A percentile compares a stretch with the other conserved stretches of the same genome.
These are phyloP conservation scores for Aurelia sp. DNA, from an alignment of 30 jellyfish, hydroid and myxozoan genomes.

Conservation along the genomic window DNA sequence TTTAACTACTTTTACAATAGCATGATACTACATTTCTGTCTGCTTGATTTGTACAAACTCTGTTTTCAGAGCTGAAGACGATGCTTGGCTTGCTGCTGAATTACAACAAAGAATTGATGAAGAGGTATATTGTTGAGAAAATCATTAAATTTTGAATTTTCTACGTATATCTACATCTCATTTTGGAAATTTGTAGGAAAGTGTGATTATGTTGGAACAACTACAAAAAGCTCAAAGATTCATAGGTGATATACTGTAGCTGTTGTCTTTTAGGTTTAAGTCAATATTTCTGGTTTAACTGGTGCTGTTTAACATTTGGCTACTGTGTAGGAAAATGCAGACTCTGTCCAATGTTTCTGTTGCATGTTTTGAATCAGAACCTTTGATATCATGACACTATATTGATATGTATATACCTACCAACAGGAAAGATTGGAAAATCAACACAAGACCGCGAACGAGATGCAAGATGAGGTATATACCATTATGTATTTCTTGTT, in stretches of 20 bases:
- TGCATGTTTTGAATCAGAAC: neutral
- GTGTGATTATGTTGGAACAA: neutral
- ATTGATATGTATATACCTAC: neutral
- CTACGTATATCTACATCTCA: neutral
- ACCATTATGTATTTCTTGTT: too few species aligned
- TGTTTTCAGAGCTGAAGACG: slow-evolving; percentile 71
- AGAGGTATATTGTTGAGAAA: slow-evolving; percentile 46
- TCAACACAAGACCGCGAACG: slow-evolving; percentile 76
- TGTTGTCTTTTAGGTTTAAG: neutral
- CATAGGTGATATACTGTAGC: too few species aligned
- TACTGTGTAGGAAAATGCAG: neutral
- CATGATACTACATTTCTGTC: too few species aligned
- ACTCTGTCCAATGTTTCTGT: too few species aligned
- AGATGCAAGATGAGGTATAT: slow-evolving; percentile 98
- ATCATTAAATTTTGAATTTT: neutral
- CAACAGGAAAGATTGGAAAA: slow-evolving; percentile 79
- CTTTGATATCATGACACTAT: neutral
- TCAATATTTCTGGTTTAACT: neutral
- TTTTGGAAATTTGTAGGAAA: neutral
- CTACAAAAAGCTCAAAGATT: too few species aligned
- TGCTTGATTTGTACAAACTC: neutral
- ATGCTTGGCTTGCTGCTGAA: slow-evolving; percentile 81
- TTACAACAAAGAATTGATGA: slow-evolving; percentile 70
- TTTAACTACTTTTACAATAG: too few species aligned
- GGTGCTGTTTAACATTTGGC: too few species aligned